A percentile compares a stretch with the other conserved stretches of the same genome.
Conservation (phyloP, 2,797 vertebrate genomes). For the Gouania willdenowi region DNA sequence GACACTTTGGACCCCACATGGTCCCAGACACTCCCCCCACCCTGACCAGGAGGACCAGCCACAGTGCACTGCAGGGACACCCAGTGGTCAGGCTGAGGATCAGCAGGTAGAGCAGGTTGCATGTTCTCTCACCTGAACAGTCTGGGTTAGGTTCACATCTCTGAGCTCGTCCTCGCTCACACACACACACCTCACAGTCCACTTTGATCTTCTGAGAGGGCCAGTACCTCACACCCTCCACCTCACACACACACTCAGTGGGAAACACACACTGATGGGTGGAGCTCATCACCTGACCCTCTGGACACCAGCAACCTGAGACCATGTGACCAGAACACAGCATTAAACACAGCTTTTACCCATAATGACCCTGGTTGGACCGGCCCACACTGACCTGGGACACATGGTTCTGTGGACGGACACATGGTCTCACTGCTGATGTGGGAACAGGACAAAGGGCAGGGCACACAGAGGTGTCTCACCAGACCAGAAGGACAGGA, state of each 20-base stretch:
- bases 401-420: slow-evolving; percentile 56
- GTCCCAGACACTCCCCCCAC: slow-evolving; percentile 87
- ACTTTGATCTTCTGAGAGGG: slow-evolving; percentile 78
- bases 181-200: slow-evolving; percentile 83
- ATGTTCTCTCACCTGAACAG: slow-evolving; percentile 73
- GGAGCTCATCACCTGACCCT: slow-evolving; percentile 75
- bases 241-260: slow-evolving; percentile 77
- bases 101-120: not conserved
- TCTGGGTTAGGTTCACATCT: slow-evolving; percentile 78
- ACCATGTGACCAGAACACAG: not conserved
- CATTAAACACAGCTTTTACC: too few relatives aligned
- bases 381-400: slow-evolving; percentile 69
- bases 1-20: slow-evolving; percentile 85
- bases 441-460: slow-evolving; percentile 82
- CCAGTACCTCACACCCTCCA: slow-evolving; percentile 69
- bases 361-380: not conserved
- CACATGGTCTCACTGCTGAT: slow-evolving; percentile 69
- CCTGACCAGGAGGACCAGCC: slow-evolving; percentile 90
- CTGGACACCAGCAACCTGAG: slow-evolving; percentile 87
- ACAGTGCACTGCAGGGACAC: slow-evolving; percentile 77
- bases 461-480: slow-evolving; percentile 75
- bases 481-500: slow-evolving; percentile 75
- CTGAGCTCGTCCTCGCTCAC: slow-evolving; percentile 76
- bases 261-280: slow-evolving; percentile 74
- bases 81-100: not conserved